phyloP scores from a whole-genome alignment of 2,797 vertebrate species.

The Chiloscyllium punctatum region DNA sequence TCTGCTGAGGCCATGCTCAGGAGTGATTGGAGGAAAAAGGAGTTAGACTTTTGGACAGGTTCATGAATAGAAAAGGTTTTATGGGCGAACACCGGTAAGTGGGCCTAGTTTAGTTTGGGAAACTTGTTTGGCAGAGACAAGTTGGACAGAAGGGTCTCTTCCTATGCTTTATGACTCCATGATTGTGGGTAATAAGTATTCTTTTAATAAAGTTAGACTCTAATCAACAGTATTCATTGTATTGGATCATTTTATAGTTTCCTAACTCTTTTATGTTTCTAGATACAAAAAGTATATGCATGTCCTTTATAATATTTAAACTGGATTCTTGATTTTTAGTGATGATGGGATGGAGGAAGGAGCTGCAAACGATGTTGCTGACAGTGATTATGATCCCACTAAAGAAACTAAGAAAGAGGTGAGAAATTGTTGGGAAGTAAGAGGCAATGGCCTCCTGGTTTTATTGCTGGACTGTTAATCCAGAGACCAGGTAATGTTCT shows the following conservation, averaged over 20 bases:
- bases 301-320: neutral
- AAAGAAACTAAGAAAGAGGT: constrained; percentile 97
- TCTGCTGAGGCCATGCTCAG: no score
- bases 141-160: no score
- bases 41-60: no score
- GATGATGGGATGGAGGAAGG: constrained; percentile 89
- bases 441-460: no score
- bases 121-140: no score
- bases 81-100: no score
- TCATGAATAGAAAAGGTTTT: no score
- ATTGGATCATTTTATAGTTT: neutral
- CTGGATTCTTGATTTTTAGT: constrained; percentile 57
- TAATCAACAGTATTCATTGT: neutral
- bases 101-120: no score
- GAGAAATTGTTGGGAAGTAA: constrained; percentile 42
- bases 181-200: neutral
- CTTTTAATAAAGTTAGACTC: neutral
- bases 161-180: no score
- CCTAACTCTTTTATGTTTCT: neutral
- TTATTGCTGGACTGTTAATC: no score
- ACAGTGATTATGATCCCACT: constrained; percentile 94
- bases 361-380: constrained; percentile 81
- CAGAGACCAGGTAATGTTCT: no score
- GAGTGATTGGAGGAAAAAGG: no score
- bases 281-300: neutral